A percentile compares a stretch with the other conserved stretches of the same genome.
Conservation (phyloP, 2,797 vertebrate genomes). For the Periparus ater region DNA sequence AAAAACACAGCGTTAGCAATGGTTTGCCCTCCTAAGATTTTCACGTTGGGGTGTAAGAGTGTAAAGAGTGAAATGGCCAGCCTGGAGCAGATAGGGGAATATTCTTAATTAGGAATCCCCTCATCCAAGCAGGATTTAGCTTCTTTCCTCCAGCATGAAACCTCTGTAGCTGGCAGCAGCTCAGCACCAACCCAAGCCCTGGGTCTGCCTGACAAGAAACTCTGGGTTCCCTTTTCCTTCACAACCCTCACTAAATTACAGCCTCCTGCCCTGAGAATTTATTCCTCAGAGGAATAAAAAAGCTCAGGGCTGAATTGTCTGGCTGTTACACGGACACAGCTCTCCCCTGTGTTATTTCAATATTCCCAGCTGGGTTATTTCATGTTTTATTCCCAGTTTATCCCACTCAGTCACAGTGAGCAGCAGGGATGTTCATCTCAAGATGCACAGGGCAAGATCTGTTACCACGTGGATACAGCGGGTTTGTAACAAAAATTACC, state of each 20-base stretch:
- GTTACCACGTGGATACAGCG: neutral
- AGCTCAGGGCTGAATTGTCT: neutral
- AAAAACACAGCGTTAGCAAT: neutral
- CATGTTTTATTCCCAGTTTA: neutral
- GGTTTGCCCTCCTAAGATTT: neutral
- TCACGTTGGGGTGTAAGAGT: neutral
- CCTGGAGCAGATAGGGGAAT: neutral
- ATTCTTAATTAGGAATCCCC: neutral
- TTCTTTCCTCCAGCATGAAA: neutral
- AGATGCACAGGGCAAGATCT: neutral
- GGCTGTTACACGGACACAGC: neutral
- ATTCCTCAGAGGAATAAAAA: neutral
- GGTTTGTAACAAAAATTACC: neutral
- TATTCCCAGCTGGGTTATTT: neutral
- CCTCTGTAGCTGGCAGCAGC: neutral
- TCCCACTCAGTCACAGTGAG: neutral
- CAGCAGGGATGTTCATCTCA: neutral
- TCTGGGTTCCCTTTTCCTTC: neutral
- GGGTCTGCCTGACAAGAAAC: neutral
- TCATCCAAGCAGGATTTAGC: neutral
- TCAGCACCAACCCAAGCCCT: neutral
- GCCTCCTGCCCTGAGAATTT: neutral
- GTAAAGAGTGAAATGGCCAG: neutral
- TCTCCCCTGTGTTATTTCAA: neutral
- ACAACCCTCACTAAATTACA: neutral